These are phyloP conservation scores for Aythya fuligula DNA, from an alignment of 2,797 vertebrate species.

Conservation along the genomic window DNA sequence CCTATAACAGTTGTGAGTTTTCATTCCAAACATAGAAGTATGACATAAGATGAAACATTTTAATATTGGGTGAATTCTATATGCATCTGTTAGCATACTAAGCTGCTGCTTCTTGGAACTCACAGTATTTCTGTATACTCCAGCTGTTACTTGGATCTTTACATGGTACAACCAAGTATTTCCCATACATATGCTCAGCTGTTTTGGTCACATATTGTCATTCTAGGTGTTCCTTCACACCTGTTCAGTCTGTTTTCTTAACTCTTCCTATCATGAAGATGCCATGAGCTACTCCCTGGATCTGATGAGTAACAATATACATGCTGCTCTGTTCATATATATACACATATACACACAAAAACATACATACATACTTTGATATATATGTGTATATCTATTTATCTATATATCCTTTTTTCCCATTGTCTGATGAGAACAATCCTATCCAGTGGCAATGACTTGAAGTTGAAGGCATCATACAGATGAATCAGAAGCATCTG, in stretches of 20 bases:
- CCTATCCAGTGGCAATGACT: neutral
- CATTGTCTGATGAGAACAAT: neutral
- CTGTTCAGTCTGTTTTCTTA: neutral
- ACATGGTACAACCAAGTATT: neutral
- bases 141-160: constrained; percentile 15
- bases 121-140: neutral
- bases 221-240: neutral
- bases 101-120: neutral
- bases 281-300: neutral
- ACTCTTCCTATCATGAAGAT: neutral
- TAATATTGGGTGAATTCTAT: constrained; percentile 10
- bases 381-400: too few relatives aligned
- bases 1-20: neutral
- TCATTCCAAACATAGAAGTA: neutral
- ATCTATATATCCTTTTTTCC: neutral
- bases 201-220: neutral
- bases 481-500: neutral
- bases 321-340: neutral
- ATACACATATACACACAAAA: neutral
- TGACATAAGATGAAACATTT: neutral
- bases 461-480: neutral
- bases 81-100: neutral
- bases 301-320: neutral
- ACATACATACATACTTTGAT: neutral
- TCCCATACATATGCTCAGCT: neutral